Percentiles rank a stretch among this genome's conserved stretches.
Conservation (phyloP, 2,113 vertebrate species). For the Gobiocypris rarus region DNA sequence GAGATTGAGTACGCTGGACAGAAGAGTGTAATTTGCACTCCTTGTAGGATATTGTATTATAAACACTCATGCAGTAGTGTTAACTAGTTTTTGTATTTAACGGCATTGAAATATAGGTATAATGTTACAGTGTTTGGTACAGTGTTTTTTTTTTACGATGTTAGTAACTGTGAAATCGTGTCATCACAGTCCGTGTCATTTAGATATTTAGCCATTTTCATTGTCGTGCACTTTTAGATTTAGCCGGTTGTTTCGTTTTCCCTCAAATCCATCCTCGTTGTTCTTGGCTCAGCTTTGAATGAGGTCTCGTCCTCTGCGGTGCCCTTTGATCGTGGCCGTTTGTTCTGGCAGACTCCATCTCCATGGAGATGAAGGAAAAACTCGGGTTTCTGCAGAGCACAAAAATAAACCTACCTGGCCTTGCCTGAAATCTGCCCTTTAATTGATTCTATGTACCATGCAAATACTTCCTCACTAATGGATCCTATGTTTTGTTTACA, state of each 20-base stretch:
- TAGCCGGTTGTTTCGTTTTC: background rate
- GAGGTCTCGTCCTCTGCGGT: conserved; percentile 42
- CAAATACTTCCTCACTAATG: conserved; percentile 34
- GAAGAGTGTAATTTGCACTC: background rate
- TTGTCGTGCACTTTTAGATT: background rate
- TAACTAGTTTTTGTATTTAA: background rate
- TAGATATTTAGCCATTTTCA: background rate
- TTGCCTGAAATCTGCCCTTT: conserved; percentile 23
- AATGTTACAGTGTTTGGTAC: no score
- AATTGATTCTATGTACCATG: conserved; percentile 32
- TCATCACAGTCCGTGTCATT: background rate
- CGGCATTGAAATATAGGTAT: background rate
- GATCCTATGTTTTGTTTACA: conserved; percentile 42
- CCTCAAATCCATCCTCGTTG: background rate
- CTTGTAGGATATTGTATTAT: background rate
- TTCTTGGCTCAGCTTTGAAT: conserved; percentile 36
- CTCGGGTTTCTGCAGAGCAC: background rate
- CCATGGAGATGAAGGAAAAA: conserved; percentile 54
- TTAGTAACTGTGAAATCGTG: background rate
- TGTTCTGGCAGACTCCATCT: conserved; percentile 47
- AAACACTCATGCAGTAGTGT: background rate
- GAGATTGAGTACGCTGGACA: background rate
- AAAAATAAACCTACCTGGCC: conserved; percentile 47
- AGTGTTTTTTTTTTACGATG: background rate
- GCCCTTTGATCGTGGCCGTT: conserved; percentile 44